Percentiles rank a stretch among this genome's conserved stretches.
Conservation (phyloP, 1,140 invertebrate species). For the Heliconius hermathena region DNA sequence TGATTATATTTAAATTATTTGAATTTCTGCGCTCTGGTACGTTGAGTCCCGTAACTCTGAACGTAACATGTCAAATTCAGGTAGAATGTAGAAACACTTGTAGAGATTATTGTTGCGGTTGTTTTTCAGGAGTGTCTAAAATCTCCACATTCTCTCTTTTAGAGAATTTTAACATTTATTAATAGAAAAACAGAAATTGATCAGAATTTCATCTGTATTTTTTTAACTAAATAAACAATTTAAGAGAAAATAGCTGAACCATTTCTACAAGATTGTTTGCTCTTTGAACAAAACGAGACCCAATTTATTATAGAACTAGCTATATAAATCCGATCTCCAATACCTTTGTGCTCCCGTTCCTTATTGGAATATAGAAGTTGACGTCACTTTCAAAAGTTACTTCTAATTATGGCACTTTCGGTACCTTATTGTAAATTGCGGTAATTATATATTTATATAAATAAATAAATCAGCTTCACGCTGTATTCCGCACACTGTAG, state of each 20-base stretch:
- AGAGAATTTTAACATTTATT: too few species aligned
- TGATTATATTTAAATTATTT: too few species aligned
- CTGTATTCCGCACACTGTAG: too few species aligned
- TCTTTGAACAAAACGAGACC: conserved; percentile 14
- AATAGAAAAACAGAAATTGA: too few species aligned
- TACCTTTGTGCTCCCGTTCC: background rate
- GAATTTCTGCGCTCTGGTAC: too few species aligned
- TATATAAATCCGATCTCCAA: conserved; percentile 13
- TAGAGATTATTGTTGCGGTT: too few species aligned
- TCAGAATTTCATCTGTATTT: background rate
- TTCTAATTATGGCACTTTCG: background rate
- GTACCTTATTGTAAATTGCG: background rate
- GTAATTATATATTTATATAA: background rate
- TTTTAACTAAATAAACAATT: background rate
- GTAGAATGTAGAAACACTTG: too few species aligned
- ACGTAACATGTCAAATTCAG: too few species aligned
- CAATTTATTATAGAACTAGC: conserved; percentile 11
- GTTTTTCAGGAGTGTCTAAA: too few species aligned
- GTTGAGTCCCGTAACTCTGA: too few species aligned
- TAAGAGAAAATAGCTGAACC: background rate
- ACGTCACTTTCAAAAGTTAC: conserved; percentile 9
- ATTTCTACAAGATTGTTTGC: conserved; percentile 5
- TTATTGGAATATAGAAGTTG: conserved; percentile 11
- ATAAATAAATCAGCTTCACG: too few species aligned
- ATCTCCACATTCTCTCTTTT: too few species aligned